phyloP scores from a whole-genome alignment of 2,113 vertebrate species.

The Anguilla japonica region DNA sequence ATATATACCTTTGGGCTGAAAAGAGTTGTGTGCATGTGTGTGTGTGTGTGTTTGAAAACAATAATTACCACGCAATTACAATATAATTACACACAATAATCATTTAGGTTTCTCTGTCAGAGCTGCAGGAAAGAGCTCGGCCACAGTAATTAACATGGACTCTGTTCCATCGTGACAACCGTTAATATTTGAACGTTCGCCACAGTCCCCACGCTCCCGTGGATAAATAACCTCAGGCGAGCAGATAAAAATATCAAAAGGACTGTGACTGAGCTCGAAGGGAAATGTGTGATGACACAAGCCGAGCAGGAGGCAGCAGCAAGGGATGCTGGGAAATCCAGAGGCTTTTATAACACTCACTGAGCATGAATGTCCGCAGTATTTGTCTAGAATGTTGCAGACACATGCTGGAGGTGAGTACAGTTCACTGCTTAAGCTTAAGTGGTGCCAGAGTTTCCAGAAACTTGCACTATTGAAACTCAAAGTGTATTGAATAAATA shows the following conservation, averaged over 20 bases:
- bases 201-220: slow-evolving; percentile 24
- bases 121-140: slow-evolving; percentile 7
- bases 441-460: background rate
- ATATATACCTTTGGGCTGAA: slow-evolving; percentile 34
- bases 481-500: background rate
- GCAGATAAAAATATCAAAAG: slow-evolving; percentile 30
- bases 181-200: slow-evolving; percentile 39
- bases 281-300: slow-evolving; percentile 8
- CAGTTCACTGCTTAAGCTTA: background rate
- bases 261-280: slow-evolving; percentile 11
- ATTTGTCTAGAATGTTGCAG: background rate
- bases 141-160: slow-evolving; percentile 49
- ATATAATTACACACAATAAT: slow-evolving; percentile 60
- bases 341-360: background rate
- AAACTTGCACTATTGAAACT: background rate
- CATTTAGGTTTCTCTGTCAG: slow-evolving; percentile 32
- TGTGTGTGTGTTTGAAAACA: slow-evolving; percentile 44
- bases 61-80: slow-evolving; percentile 67
- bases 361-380: background rate
- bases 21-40: slow-evolving; percentile 29
- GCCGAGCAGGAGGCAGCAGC: background rate
- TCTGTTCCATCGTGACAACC: slow-evolving; percentile 29
- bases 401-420: background rate
- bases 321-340: slow-evolving; percentile 6
- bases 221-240: slow-evolving; percentile 25